phyloP scores from a whole-genome alignment of 2,888 invertebrate genomes.

The Drosophila leonis region DNA sequence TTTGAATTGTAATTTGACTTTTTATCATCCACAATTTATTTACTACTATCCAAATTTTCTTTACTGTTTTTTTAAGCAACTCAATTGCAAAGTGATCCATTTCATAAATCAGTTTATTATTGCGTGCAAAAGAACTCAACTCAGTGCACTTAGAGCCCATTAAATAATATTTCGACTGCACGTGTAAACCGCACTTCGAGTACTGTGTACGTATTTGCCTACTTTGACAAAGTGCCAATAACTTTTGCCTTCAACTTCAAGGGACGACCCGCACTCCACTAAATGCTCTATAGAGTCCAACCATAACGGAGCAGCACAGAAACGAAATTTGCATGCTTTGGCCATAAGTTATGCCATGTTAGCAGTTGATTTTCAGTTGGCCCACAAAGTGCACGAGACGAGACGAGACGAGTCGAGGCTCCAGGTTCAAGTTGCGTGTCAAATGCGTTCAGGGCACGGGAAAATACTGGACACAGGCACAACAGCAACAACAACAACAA shows the following conservation, averaged over 20 bases:
- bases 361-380: conserved; percentile 76
- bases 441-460: conserved; percentile 56
- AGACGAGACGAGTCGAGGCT: background rate
- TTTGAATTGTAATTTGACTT: too few relatives aligned
- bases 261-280: conserved; percentile 2
- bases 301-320: conserved; percentile 54
- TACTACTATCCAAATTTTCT: too few relatives aligned
- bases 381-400: conserved; percentile 54
- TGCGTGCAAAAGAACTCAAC: background rate
- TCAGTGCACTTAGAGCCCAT: background rate
- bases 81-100: background rate
- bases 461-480: conserved; percentile 33
- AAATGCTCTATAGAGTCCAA: conserved; percentile 14
- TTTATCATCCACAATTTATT: too few relatives aligned
- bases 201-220: conserved; percentile 45
- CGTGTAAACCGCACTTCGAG: conserved; percentile 40
- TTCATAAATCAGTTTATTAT: background rate
- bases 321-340: conserved; percentile 71
- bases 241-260: conserved; percentile 64
- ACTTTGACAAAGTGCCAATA: conserved; percentile 80
- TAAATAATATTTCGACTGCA: conserved; percentile 8
- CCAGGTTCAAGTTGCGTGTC: conserved; percentile 68
- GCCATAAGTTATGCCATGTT: conserved; percentile 81
- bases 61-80: background rate
- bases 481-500: background rate